Evolutionary conservation across 2,113 vertebrate species (phyloP).

Genomic region (Mystacornis crossleyi): DNA sequence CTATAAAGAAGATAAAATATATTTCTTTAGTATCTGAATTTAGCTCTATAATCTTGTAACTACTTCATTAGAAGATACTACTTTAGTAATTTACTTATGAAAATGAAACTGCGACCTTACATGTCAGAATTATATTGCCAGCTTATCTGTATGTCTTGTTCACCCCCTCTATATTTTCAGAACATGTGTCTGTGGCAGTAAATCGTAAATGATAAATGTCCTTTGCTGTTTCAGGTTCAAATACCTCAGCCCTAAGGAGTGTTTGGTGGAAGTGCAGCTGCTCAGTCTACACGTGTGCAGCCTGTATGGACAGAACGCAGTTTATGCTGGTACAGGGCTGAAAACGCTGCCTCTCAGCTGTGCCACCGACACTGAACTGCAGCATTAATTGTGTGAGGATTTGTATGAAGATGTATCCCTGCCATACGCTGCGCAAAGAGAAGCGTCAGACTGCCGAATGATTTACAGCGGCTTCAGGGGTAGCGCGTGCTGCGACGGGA

Average conservation of each 20-base stretch:
- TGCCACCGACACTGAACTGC: not conserved
- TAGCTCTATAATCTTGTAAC: not conserved
- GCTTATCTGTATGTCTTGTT: not conserved
- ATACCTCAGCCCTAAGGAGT: fast-evolving
- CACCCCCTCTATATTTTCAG: not conserved
- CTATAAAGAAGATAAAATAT: not conserved
- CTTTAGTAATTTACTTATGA: not conserved
- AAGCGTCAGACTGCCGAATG: not conserved
- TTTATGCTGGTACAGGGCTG: fast-evolving
- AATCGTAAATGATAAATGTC: not conserved
- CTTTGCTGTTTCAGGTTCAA: not conserved
- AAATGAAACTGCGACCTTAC: not conserved
- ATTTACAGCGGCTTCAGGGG: not conserved
- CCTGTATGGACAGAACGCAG: fast-evolving
- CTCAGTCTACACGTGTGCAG: fast-evolving
- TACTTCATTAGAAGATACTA: not conserved
- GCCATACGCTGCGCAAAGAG: not conserved
- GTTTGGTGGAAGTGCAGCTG: fast-evolving
- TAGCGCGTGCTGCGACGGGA: fast-evolving
- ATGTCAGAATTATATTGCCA: not conserved
- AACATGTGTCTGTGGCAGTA: not conserved
- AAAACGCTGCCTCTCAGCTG: fast-evolving
- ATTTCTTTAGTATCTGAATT: not conserved
- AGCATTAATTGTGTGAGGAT: not conserved
- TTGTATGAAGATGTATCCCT: not conserved